Evolutionary conservation across 2,797 vertebrate genomes (phyloP), one percentile per base, ranked within the genome.

Genomic region (Meriones psammophilus): DNA sequence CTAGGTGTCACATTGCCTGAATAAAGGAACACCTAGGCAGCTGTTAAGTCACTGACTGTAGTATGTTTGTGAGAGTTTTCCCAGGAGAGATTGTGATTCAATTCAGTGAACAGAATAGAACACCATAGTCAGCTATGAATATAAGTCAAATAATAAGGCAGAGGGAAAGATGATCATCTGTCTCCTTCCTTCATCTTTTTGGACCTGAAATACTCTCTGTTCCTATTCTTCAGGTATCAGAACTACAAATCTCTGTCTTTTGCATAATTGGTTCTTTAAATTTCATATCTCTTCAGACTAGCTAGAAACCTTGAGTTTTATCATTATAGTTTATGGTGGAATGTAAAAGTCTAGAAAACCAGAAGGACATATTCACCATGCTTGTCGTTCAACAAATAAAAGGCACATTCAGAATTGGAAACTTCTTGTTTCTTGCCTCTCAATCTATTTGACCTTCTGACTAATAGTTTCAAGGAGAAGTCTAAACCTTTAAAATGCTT

Each of bases 111-210:
- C 54, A 20, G 10, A 62, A 8, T 50, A 62, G 15, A 15, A 6
- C 28, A 28, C 8, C 18, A 22, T 3, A 58, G 24, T 4, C 17
- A 39, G 10, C 39, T 80, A 2, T 3, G 18, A 3, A 24, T 13
- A 26, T 0, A 3, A 17, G 30, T 62, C 18, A 18, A 62, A 50
- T 18, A n/a, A 26, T 26, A 50, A 54, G 3, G 2, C n/a, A n/a
- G 30, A n/a, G 24, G 8, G 10, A 2, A 20, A 15, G 3, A 26
- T 9, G 5, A 18, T 1, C 9, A 1, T 12, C 14, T 50, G 30
- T 33, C 13, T 42, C 17, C 33, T n/a, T 9, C 5, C 22, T 54
- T 58, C 8, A 3, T 60, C 17, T 9, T 2, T 50, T 33, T 68
- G 58, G 33, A 20, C 7, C 42, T 83, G 8, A 3, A 1, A 13